Evolutionary conservation across 2,888 invertebrate species (phyloP), one percentile per base, ranked within the genome.

Genomic region (Pharmacophagus antenor): DNA sequence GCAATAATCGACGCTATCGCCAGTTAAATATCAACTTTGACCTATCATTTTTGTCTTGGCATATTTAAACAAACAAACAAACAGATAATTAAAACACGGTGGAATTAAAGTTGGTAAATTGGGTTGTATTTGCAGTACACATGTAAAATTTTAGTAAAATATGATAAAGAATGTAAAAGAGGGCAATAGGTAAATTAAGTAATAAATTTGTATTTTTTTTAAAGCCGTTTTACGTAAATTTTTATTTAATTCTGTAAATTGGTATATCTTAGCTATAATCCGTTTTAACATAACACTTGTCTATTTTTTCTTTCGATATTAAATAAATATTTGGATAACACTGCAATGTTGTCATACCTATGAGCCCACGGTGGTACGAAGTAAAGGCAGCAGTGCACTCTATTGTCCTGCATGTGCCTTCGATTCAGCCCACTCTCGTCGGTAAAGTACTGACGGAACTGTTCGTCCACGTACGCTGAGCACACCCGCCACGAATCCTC

Each of bases 291-390:
- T n/a, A n/a, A 15, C n/a, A 2, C 15, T 7, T 4, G n/a, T 37
- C n/a, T 3, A 37, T 7, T 37, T 37, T n/a, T 10, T 27, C 27
- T 27, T 15, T 37, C n/a, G n/a, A n/a, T n/a, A n/a, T n/a, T n/a
- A n/a, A n/a, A n/a, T n/a, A n/a, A n/a, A n/a, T n/a, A n/a, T n/a
- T n/a, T n/a, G n/a, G n/a, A n/a, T n/a, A n/a, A n/a, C n/a, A n/a
- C n/a, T n/a, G n/a, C n/a, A n/a, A n/a, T n/a, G n/a, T 37, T n/a
- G 12, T 37, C 20, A 77, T 85, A 98, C 97, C 98, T 98, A 84
- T 97, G 98, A 10, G 98, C 97, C 92, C 96, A 98, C 2, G 98
- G 98, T 46, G 98, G 97, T 63, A 98, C 95, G 82, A 98, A 98
- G 80, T 98, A 98, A 52, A 98, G 92, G 80, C 96, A 98, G 84